Evolutionary conservation across 2,113 vertebrate genomes (phyloP).

Genomic region (Microcebus jonahi): DNA sequence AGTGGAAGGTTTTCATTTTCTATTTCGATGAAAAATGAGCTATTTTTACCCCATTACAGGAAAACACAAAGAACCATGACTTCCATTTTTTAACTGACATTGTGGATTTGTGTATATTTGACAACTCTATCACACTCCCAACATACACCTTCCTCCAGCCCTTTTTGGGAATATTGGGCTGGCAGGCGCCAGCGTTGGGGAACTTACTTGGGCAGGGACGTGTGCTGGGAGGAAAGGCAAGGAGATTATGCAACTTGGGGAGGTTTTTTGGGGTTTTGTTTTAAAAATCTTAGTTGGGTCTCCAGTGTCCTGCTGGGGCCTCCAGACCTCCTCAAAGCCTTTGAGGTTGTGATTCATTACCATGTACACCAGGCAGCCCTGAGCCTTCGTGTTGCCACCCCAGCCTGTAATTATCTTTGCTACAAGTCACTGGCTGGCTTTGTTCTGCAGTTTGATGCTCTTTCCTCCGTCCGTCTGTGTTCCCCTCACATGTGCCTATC

Average conservation of each 20-base stretch:
- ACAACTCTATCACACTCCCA: neutral
- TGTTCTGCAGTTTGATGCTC: slow-evolving; percentile 78
- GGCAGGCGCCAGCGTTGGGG: no score
- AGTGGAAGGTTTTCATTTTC: neutral
- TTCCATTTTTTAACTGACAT: neutral
- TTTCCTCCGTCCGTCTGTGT: slow-evolving; percentile 62
- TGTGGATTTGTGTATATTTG: neutral
- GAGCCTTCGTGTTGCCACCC: slow-evolving; percentile 56
- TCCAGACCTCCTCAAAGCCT: slow-evolving; percentile 70
- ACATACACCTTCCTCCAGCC: neutral
- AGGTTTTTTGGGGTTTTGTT: neutral
- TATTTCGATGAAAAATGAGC: neutral
- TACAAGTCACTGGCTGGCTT: slow-evolving; percentile 64
- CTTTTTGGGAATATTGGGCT: neutral
- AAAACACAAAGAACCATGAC: neutral
- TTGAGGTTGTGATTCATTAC: slow-evolving; percentile 81
- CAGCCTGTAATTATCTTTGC: slow-evolving; percentile 78
- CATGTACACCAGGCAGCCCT: slow-evolving; percentile 75
- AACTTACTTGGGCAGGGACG: no score
- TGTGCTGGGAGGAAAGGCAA: neutral
- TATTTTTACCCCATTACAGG: neutral
- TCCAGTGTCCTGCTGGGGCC: neutral
- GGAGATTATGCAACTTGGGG: neutral
- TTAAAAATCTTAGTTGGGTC: slow-evolving; percentile 13
- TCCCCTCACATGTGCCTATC: neutral